phyloP scores from a whole-genome alignment of 2,113 vertebrate genomes.

The Drymodes brunneopygia region DNA sequence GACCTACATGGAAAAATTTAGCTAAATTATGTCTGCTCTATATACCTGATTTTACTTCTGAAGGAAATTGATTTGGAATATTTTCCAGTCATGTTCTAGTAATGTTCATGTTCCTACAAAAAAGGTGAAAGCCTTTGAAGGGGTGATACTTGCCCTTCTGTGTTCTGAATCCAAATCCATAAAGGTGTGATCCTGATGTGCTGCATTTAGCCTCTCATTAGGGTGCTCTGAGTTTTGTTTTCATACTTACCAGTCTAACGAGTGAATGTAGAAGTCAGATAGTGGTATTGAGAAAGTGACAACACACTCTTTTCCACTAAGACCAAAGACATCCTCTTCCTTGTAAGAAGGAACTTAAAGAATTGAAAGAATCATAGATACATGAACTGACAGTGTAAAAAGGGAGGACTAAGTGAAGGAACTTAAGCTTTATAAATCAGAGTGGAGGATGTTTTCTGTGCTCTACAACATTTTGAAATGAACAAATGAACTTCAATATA shows the following conservation, averaged over 20 bases:
- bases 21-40: not conserved
- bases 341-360: not conserved
- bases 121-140: not conserved
- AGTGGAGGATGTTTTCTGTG: not conserved
- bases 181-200: not conserved
- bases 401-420: not conserved
- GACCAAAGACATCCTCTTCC: not conserved
- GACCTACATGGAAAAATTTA: not conserved
- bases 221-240: not conserved
- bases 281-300: not conserved
- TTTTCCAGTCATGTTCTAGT: not conserved
- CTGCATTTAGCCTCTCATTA: not conserved
- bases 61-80: not conserved
- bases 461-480: not conserved
- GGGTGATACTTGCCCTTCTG: accelerated
- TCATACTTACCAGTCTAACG: accelerated
- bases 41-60: not conserved
- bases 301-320: not conserved
- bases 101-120: not conserved
- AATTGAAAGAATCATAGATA: not conserved
- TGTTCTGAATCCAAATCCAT: not conserved
- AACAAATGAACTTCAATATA: not conserved
- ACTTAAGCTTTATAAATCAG: not conserved
- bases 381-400: not conserved
- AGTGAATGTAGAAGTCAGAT: not conserved